These are phyloP conservation scores for Chrysopilus asiliformis DNA, from an alignment of 2,888 invertebrate species.

Conservation along the genomic window DNA sequence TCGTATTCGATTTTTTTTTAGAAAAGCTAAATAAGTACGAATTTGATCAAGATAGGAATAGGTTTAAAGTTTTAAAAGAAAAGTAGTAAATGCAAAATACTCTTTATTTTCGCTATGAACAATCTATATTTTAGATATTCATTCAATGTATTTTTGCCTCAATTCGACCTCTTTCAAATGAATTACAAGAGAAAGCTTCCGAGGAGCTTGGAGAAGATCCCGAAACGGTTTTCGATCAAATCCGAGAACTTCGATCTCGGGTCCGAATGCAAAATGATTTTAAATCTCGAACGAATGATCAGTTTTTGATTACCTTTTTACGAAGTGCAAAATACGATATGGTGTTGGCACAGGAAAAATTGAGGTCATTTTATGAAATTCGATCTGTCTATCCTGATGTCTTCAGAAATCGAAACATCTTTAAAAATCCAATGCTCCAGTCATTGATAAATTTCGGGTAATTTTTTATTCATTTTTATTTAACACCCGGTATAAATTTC, in stretches of 20 bases:
- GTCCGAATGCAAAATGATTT: conserved; percentile 35
- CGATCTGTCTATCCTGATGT: conserved; percentile 41
- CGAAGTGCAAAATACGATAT: conserved; percentile 38
- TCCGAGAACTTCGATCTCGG: conserved; percentile 35
- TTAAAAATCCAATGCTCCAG: too few species aligned
- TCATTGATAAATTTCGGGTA: too few species aligned
- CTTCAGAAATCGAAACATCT: conserved; percentile 24
- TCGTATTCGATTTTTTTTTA: too few species aligned
- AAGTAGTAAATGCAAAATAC: too few species aligned
- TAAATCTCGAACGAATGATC: conserved; percentile 32
- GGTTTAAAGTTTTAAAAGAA: too few species aligned
- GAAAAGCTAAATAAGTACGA: too few species aligned
- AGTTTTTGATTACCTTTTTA: conserved; percentile 36
- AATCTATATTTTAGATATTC: too few species aligned
- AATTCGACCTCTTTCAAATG: conserved; percentile 15
- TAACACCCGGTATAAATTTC: too few species aligned
- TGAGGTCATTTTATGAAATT: conserved; percentile 40
- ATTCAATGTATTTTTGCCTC: too few species aligned
- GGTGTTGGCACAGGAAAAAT: conserved; percentile 36
- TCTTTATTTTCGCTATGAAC: too few species aligned
- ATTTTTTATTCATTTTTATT: too few species aligned
- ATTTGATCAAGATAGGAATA: too few species aligned
- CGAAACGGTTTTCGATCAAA: conserved; percentile 26
- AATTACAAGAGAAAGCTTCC: conserved; percentile 24
- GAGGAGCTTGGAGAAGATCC: conserved; percentile 35